phyloP scores from a whole-genome alignment of 2,888 invertebrate species.

The Orthonevra nobilis region DNA sequence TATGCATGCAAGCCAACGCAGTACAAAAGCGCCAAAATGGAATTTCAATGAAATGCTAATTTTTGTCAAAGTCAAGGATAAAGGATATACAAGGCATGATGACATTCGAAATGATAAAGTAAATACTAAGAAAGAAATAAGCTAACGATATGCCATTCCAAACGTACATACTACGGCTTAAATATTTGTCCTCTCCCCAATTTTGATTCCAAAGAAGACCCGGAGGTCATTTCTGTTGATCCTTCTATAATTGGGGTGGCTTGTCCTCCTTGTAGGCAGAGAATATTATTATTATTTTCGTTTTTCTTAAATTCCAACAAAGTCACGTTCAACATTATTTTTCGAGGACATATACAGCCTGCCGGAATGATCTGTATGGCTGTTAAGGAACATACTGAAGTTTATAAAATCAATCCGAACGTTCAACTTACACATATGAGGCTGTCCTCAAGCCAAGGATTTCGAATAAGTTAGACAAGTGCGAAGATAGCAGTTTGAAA shows the following conservation, averaged over 20 bases:
- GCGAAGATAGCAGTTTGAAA: no score
- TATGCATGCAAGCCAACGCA: slow-evolving; percentile 52
- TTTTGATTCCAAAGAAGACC: slow-evolving; percentile 3
- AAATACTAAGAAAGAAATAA: slow-evolving; percentile 39
- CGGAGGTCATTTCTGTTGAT: slow-evolving; percentile 23
- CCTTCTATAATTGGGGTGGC: background rate
- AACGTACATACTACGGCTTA: background rate
- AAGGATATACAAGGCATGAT: slow-evolving; percentile 63
- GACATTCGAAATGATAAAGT: slow-evolving; percentile 47
- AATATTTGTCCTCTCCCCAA: slow-evolving; percentile 18
- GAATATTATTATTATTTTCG: background rate
- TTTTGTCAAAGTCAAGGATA: slow-evolving; percentile 64
- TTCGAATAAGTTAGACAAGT: no score
- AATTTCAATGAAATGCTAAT: slow-evolving; percentile 71
- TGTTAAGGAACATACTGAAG: no score
- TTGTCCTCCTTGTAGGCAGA: no score
- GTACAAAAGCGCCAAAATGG: slow-evolving; percentile 61
- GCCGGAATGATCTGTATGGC: slow-evolving; percentile 5
- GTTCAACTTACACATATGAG: no score
- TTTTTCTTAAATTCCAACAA: slow-evolving; percentile 2
- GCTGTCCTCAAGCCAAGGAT: no score
- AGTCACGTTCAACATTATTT: slow-evolving; percentile 25
- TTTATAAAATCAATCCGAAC: no score
- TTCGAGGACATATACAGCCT: background rate
- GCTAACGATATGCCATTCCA: slow-evolving; percentile 15